Percentiles rank a stretch among this genome's conserved stretches.
These are phyloP conservation scores for Brachymystax lenok DNA, from an alignment of 2,797 vertebrate species.

Conservation along the genomic window DNA sequence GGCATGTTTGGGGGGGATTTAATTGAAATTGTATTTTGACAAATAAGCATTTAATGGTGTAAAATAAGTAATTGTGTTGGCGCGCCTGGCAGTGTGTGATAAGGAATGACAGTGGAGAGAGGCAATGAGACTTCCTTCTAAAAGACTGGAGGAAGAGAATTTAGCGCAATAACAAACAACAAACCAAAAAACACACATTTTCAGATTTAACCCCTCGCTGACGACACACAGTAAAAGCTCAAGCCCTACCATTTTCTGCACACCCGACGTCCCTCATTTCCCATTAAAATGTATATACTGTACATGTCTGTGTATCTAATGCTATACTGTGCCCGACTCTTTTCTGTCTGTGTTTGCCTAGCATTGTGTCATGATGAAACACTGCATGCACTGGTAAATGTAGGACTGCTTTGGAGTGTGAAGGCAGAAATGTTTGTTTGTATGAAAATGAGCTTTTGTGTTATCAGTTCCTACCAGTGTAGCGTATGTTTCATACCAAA, in stretches of 20 bases:
- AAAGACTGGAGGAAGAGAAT: constrained; percentile 50
- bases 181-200: constrained; percentile 39
- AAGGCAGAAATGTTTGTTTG: constrained; percentile 33
- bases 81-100: constrained; percentile 77
- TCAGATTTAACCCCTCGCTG: constrained; percentile 48
- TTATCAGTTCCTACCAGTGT: constrained; percentile 63
- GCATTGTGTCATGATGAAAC: constrained; percentile 14
- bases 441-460: constrained; percentile 50
- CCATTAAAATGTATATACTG: constrained; percentile 29
- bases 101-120: constrained; percentile 75
- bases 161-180: constrained; percentile 60
- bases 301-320: constrained; percentile 61
- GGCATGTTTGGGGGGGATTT: constrained; percentile 63
- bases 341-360: constrained; percentile 41
- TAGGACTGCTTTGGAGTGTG: constrained; percentile 17
- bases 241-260: constrained; percentile 78
- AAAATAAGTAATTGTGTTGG: constrained; percentile 80
- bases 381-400: constrained; percentile 28
- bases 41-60: constrained; percentile 83
- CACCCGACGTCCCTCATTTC: constrained; percentile 43
- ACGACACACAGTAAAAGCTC: constrained; percentile 46
- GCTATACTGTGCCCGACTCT: constrained; percentile 42
- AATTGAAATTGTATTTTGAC: constrained; percentile 84
- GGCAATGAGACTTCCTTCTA: constrained; percentile 75
- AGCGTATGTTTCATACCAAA: constrained; percentile 57